Evolutionary conservation across 2,113 vertebrate genomes (phyloP), one percentile per base, ranked within the genome.

Genomic region (Peromyscus californicus): DNA sequence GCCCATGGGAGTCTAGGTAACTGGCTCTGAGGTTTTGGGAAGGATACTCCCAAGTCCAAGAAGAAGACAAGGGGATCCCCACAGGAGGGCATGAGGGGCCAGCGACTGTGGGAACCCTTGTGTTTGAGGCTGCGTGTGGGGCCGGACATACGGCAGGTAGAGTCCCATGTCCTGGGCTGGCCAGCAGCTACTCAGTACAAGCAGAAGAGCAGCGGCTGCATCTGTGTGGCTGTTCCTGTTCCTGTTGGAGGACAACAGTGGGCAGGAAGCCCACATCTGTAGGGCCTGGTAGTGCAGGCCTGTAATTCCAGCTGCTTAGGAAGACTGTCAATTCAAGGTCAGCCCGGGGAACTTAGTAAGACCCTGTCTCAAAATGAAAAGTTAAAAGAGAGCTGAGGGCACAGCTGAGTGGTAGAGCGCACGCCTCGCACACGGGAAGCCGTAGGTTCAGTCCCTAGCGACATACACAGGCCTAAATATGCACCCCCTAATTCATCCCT

Each of bases 91-190:
- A 61, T 39, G 17, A 16, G 67, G 65, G 13, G 15, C 16, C n/a
- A 36, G 85, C 59, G 59, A 13, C 19, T 1, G 7, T 61, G 33
- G 21, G 29, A 45, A 24, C 24, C 78, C 83, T n/a, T 17, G 22
- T 79, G 42, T 72, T 51, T 36, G 51, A 48, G 67, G 61, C 80
- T 78, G 48, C 45, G 6, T 17, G 29, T 24, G 33, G 24, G 57
- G n/a, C 13, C 57, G n/a, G 22, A 8, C 4, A 16, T 8, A 9
- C 1, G 0, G 1, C 1, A 10, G 54, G 87, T 29, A 48, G 48
- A 67, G 48, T 57, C 70, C 51, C 75, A 31, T 11, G 1, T 42
- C 31, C 6, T 36, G n/a, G 45, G 7, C 3, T 1, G 63, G 39
- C 85, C 24, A 7, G 17, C 5, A 19, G 6, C 21, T 33, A 1